Evolutionary conservation across 2,888 invertebrate species (phyloP), one percentile per base, ranked within the genome.

Genomic region (Calameuta filiformis): DNA sequence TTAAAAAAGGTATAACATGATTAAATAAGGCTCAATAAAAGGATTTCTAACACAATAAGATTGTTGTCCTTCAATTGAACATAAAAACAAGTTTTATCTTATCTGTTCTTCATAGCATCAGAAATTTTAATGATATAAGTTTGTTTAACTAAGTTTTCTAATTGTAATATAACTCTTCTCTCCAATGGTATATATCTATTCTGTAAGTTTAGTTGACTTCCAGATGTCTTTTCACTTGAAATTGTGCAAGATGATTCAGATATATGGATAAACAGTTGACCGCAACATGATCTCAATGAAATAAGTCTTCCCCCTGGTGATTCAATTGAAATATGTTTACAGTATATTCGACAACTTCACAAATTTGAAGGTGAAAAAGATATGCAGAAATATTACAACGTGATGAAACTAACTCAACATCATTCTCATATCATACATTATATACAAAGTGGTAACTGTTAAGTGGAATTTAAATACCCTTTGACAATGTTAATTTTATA

Each of bases 261-360:
- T 82, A 77, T 73, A 77, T 68, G 73, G 73, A 37, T 77, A 83
- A 79, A 77, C 75, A 76, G 73, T 77, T 79, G 76, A 82, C 83
- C 83, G 73, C 81, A 82, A 83, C 81, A 80, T 34, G 77, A 77
- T 80, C 77, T 80, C 40, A 78, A 81, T 79, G 68, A 79, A 80
- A 80, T 80, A 77, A 77, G 31, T 15, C 31, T 0, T 34, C 15
- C 34, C 4, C 31, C 12, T 34, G 31, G 0, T 34, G 12, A 15
- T 71, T n/a, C 31, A 33, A 30, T 33, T 71, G 23, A 56, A 56
- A 56, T 15, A 56, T 0, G 2, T 56, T 23, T 56, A 23, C 23
- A 56, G 0, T 56, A 56, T 23, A 6, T 56, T 56, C 23, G 9
- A 9, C 40, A 2, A 9, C 40, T 23, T 9, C 40, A 56, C 15